A percentile compares a stretch with the other conserved stretches of the same genome.
Conservation (phyloP, 2,888 invertebrate genomes). For the Drosophila merina region DNA sequence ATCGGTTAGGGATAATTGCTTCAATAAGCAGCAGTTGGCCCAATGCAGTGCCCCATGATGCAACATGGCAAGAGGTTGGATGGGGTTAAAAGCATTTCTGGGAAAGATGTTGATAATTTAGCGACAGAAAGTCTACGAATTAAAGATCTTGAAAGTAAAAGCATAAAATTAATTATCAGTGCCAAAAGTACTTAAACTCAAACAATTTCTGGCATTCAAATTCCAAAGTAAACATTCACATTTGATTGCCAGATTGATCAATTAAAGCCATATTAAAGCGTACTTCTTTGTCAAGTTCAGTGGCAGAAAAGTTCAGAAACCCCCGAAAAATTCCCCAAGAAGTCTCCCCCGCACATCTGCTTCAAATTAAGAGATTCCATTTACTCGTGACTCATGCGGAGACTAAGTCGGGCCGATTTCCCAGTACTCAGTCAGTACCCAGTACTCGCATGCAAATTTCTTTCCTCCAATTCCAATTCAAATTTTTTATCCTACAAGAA, state of each 20-base stretch:
- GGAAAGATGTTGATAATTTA: not conserved
- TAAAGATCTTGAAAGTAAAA: not conserved
- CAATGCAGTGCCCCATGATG: slow-evolving; percentile 8
- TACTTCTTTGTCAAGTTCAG: slow-evolving; percentile 11
- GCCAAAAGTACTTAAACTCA: too few relatives aligned
- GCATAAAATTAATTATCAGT: too few relatives aligned
- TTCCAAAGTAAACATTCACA: not conserved
- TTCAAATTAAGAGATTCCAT: slow-evolving; percentile 74
- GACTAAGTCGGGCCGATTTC: slow-evolving; percentile 25
- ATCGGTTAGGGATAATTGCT: slow-evolving; percentile 34
- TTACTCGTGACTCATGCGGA: slow-evolving; percentile 31
- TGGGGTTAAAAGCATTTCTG: not conserved
- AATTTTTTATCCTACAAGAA: slow-evolving; percentile 8
- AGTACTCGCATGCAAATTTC: slow-evolving; percentile 50
- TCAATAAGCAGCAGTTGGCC: slow-evolving; percentile 11
- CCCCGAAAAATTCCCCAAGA: slow-evolving; percentile 5
- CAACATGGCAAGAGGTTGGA: slow-evolving; percentile 16
- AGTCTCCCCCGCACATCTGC: slow-evolving; percentile 57
- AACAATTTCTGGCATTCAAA: not conserved
- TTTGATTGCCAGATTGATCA: not conserved
- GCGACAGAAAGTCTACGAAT: not conserved
- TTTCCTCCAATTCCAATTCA: slow-evolving; percentile 1
- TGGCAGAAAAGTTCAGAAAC: slow-evolving; percentile 25
- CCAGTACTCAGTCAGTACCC: slow-evolving; percentile 14
- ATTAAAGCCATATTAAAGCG: not conserved